Conservation (phyloP, 2,113 vertebrate species). For the Pionites leucogaster region DNA sequence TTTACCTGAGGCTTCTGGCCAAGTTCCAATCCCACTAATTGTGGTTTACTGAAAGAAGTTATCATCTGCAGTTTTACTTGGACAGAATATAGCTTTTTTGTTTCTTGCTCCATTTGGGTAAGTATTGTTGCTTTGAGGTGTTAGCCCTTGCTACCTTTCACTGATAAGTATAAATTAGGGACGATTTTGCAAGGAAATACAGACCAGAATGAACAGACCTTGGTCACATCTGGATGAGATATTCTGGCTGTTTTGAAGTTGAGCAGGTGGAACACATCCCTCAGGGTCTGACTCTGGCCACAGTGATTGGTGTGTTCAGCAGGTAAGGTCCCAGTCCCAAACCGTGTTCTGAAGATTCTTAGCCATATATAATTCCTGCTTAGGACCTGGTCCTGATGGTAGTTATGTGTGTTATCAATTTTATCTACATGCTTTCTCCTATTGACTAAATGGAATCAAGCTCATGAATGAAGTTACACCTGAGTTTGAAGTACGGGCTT, state of each 20-base stretch:
- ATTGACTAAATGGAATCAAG: not conserved
- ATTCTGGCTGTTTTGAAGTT: not conserved
- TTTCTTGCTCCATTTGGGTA: not conserved
- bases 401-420: not conserved
- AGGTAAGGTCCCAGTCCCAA: not conserved
- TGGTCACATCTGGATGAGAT: not conserved
- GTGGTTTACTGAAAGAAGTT: slow-evolving; percentile 20
- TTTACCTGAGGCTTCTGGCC: slow-evolving; percentile 4
- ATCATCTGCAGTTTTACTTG: slow-evolving; percentile 2
- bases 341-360: not conserved
- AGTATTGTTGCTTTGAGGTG: not conserved
- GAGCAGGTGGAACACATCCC: not conserved
- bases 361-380: not conserved
- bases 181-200: not conserved
- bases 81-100: not conserved
- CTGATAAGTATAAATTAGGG: not conserved
- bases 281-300: not conserved
- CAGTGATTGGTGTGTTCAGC: not conserved
- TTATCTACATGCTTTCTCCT: not conserved
- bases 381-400: not conserved
- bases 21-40: slow-evolving; percentile 2
- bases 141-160: not conserved
- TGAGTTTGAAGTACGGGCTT: not conserved
- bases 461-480: not conserved
- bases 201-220: not conserved